Base-by-base conservation (phyloP, 1,140 invertebrate species). In the Caenorhabditis brenneri region DNA sequence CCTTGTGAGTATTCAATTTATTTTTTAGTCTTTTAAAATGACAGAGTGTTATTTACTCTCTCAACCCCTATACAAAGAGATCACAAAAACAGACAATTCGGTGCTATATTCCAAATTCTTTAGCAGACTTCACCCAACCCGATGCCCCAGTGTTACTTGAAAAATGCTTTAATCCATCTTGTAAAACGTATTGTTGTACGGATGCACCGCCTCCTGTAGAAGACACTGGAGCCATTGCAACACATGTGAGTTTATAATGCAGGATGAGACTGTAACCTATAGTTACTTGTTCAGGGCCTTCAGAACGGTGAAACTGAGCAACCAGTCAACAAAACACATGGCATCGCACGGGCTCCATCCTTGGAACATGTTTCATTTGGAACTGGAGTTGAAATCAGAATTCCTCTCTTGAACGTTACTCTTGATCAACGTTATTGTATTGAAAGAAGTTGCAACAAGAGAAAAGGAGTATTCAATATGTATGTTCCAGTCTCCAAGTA, bases 401-500 rank as follows among this genome's bases (percentile, higher is more conserved):
- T 87, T 58, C 55, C 87, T 15, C 83, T 86, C 49, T 46, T 91
- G 80, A 90, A 91, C 69, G 80, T 87, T 3, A 88, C 87, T 22
- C 42, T 90, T 12, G 90, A 90, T 84, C 49, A 82, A 29, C 80
- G 86, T 24, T 91, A 90, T 84, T 90, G 89, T 42, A 69, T 86
- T n/a, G 80, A 86, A 33, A 65, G 79, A 39, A 88, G 87, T 42
- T 90, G 89, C 81, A 83, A 86, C 60, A 80, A 86, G 16, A 48
- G 80, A 29, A 84, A 79, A 27, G 90, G 90, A 6, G 80, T 79
- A n/a, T 90, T 87, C 87, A 88, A 88, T 81, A 80, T 90, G 22
- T 91, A 87, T 81, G 78, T 90, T 19, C 89, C 89, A n/a, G 82
- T 90, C 9, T 87, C 88, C n/a, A 81, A 86, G n/a, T 85, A 86